Evolutionary conservation across 1,140 invertebrate species (phyloP).

Genomic region (Drosophila sechellia): DNA sequence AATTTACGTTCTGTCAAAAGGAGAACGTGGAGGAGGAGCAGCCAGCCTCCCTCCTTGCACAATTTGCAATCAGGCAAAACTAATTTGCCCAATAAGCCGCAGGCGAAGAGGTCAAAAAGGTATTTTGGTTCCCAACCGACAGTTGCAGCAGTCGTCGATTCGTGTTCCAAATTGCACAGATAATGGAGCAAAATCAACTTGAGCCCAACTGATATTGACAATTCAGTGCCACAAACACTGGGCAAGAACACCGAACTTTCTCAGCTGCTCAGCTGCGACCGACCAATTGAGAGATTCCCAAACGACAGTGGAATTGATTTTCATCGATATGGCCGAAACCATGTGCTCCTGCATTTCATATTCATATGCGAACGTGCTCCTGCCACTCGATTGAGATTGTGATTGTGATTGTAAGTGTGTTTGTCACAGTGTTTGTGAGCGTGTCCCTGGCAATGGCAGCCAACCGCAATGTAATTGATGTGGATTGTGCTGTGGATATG

Average conservation of each 20-base stretch:
- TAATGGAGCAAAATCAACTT: slow-evolving; percentile 57
- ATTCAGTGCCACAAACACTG: slow-evolving; percentile 59
- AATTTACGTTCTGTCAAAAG: slow-evolving; percentile 38
- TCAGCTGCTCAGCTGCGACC: slow-evolving; percentile 18
- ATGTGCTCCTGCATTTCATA: slow-evolving; percentile 43
- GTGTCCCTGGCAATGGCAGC: slow-evolving; percentile 40
- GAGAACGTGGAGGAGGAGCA: neutral
- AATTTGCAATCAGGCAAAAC: slow-evolving; percentile 65
- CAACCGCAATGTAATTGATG: slow-evolving; percentile 54
- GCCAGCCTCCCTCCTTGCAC: slow-evolving; percentile 9
- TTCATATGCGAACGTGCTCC: slow-evolving; percentile 59
- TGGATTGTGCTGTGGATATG: slow-evolving; percentile 32
- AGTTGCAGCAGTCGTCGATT: slow-evolving; percentile 24
- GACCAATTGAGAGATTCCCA: slow-evolving; percentile 58
- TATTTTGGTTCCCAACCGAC: slow-evolving; percentile 20
- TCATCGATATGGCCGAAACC: slow-evolving; percentile 52
- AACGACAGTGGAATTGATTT: slow-evolving; percentile 66
- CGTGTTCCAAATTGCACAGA: slow-evolving; percentile 48
- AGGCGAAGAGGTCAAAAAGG: slow-evolving; percentile 51
- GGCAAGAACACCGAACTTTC: slow-evolving; percentile 47
- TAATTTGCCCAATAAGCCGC: slow-evolving; percentile 66
- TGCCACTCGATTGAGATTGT: slow-evolving; percentile 18
- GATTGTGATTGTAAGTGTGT: neutral
- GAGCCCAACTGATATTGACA: slow-evolving; percentile 37
- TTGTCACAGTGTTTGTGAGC: neutral